Conservation (phyloP, 2,113 vertebrate genomes). For the Himantopus leucocephalus region DNA sequence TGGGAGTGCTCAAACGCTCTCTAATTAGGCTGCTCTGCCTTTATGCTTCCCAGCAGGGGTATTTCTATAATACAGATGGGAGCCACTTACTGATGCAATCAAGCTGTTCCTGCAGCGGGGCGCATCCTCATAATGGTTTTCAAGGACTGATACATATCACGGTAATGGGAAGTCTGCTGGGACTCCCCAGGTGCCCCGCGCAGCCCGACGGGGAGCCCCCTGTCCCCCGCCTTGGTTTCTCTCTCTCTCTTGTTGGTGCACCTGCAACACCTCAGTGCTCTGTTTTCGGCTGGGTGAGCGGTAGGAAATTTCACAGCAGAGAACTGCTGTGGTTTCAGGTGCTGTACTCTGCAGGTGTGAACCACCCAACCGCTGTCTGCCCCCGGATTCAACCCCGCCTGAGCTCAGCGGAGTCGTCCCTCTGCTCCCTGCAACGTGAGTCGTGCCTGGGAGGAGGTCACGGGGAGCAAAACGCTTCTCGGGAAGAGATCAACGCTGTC, state of each 20-base stretch:
- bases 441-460: background rate
- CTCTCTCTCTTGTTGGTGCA: too few species aligned
- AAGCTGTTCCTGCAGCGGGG: background rate
- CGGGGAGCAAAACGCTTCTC: background rate
- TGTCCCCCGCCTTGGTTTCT: background rate
- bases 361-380: background rate
- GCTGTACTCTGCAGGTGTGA: rapidly evolving
- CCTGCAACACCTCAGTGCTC: background rate
- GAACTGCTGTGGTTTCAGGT: background rate
- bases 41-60: background rate
- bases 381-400: background rate
- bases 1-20: background rate
- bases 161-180: background rate
- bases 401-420: background rate
- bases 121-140: background rate
- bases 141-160: background rate
- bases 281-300: background rate
- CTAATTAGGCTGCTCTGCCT: background rate
- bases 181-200: background rate
- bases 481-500: background rate
- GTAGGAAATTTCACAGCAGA: background rate
- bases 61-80: background rate
- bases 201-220: background rate
- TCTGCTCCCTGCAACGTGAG: background rate
- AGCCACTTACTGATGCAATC: background rate